Conservation (phyloP, 2,113 vertebrate genomes). For the Cyprinodon tularosa region DNA sequence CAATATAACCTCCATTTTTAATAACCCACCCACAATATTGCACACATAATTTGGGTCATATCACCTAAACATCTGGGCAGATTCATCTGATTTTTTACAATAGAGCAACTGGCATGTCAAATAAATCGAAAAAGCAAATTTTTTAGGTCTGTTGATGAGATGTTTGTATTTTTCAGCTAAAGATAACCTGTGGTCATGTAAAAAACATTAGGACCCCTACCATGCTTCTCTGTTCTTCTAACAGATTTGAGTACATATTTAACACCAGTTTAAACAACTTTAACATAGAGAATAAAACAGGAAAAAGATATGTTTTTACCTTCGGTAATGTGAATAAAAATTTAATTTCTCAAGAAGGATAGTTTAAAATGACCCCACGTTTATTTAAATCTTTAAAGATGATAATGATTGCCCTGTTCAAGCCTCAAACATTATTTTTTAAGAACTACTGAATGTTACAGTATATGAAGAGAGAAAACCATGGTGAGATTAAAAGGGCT, state of each 20-base stretch:
- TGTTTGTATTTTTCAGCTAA: not conserved
- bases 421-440: not conserved
- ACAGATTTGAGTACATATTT: not conserved
- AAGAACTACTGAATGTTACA: not conserved
- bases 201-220: not conserved
- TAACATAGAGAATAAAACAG: not conserved
- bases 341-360: not conserved
- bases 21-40: no score
- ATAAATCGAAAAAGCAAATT: slow-evolving; percentile 11
- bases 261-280: not conserved
- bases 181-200: not conserved
- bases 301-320: not conserved
- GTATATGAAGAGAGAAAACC: not conserved
- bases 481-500: not conserved
- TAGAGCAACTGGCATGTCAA: slow-evolving; percentile 22
- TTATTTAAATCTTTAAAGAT: not conserved
- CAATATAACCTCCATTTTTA: no score
- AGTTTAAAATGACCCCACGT: not conserved
- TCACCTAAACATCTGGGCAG: not conserved
- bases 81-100: slow-evolving; percentile 16
- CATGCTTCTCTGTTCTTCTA: not conserved
- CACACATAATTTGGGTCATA: not conserved
- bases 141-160: not conserved
- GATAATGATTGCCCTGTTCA: not conserved
- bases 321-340: not conserved